A percentile compares a stretch with the other conserved stretches of the same genome.
phyloP scores from a whole-genome alignment of 2,797 vertebrate species.

The Psittacula derbiana region DNA sequence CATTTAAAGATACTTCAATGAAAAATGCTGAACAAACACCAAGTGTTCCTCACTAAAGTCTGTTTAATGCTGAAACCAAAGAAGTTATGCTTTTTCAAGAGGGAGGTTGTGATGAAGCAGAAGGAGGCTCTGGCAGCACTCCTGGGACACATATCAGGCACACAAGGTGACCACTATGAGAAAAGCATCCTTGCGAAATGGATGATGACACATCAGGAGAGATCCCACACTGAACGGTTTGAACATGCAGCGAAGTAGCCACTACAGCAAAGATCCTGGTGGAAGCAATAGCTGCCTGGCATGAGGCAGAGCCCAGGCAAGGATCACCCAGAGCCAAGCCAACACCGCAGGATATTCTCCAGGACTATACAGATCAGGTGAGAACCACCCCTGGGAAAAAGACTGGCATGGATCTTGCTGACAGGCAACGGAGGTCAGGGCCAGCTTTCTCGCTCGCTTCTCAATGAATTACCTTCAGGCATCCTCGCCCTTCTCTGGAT shows the following conservation, averaged over 20 bases:
- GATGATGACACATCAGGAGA: not conserved
- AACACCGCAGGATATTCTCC: not conserved
- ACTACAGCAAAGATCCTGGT: not conserved
- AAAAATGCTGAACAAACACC: not conserved
- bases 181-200: not conserved
- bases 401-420: not conserved
- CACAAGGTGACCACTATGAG: accelerated
- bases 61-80: not conserved
- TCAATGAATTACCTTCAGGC: not conserved
- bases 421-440: not conserved
- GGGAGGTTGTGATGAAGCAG: not conserved
- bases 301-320: not conserved
- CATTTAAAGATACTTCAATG: not conserved
- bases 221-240: not conserved
- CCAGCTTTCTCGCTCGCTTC: not conserved
- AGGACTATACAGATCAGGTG: not conserved
- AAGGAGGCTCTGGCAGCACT: not conserved
- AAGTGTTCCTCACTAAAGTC: not conserved
- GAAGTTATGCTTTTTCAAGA: not conserved
- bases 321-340: accelerated
- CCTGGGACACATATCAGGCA: not conserved
- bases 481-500: not conserved
- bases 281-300: not conserved
- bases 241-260: not conserved
- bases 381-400: not conserved